Percentiles rank a stretch among this genome's conserved stretches.
Conservation (phyloP, 2,888 invertebrate species). For the Thyatira batis region DNA sequence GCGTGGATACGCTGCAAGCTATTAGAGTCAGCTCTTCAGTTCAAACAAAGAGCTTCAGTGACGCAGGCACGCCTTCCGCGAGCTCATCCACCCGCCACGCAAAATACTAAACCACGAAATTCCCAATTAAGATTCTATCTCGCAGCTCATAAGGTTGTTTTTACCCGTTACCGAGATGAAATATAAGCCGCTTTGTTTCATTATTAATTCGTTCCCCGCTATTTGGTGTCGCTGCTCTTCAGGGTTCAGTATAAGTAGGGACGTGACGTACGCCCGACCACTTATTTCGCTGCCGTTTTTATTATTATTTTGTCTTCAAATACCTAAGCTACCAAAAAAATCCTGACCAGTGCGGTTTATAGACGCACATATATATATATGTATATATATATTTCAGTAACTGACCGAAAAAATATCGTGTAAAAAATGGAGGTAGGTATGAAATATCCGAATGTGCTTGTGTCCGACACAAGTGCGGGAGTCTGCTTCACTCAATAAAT, state of each 20-base stretch:
- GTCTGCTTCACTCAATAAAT: constrained; percentile 49
- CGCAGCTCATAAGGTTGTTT: constrained; percentile 58
- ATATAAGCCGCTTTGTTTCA: constrained; percentile 72
- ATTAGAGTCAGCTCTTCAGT: constrained; percentile 80
- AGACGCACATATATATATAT: neutral
- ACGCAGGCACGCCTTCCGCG: constrained; percentile 64
- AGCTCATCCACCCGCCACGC: constrained; percentile 56
- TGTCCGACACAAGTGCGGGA: constrained; percentile 18
- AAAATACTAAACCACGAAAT: constrained; percentile 57
- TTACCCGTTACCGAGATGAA: constrained; percentile 39
- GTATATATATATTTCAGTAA: neutral
- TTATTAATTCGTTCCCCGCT: constrained; percentile 75
- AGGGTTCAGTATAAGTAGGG: constrained; percentile 65
- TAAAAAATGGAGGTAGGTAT: neutral
- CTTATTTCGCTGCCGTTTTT: constrained; percentile 48
- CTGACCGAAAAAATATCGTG: neutral
- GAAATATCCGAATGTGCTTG: constrained; percentile 1
- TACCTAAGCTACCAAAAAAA: neutral
- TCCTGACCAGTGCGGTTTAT: neutral
- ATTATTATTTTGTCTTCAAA: constrained; percentile 33
- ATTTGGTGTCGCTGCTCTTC: constrained; percentile 78
- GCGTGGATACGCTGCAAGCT: constrained; percentile 77
- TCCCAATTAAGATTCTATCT: constrained; percentile 76
- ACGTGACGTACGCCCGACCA: constrained; percentile 57
- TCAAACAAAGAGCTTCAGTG: constrained; percentile 78